A percentile compares a stretch with the other conserved stretches of the same genome.
These are phyloP conservation scores for Hipposideros larvatus DNA, from an alignment of 2,797 vertebrate species.

Conservation along the genomic window DNA sequence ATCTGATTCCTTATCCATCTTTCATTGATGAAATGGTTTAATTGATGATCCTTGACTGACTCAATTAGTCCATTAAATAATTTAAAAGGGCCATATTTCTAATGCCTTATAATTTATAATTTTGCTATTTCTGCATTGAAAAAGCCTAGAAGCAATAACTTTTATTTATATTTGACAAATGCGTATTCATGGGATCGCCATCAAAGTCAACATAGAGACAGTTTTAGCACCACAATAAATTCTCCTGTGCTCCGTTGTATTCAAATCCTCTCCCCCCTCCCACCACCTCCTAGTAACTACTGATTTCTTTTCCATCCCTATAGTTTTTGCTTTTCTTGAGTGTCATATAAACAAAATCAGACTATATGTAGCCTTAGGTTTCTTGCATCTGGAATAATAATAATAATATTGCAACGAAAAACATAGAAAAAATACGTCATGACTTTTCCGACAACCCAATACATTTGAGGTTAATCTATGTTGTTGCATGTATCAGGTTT, in stretches of 20 bases:
- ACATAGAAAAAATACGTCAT: too few relatives aligned
- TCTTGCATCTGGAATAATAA: not conserved
- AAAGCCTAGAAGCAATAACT: not conserved
- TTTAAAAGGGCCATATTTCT: not conserved
- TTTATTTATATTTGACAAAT: not conserved
- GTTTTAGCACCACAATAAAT: not conserved
- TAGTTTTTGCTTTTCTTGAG: not conserved
- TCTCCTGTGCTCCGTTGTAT: not conserved
- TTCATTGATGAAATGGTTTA: not conserved
- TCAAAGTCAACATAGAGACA: not conserved
- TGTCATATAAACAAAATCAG: not conserved
- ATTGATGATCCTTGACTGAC: not conserved
- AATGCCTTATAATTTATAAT: not conserved
- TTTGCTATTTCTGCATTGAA: not conserved
- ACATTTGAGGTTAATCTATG: not conserved
- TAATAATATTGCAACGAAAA: too few relatives aligned
- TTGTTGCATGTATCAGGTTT: too few relatives aligned
- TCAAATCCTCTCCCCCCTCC: not conserved
- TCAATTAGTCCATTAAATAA: not conserved
- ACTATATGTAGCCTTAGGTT: not conserved
- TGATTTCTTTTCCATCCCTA: not conserved
- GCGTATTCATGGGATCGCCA: not conserved
- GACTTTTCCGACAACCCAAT: not conserved
- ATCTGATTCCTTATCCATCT: not conserved
- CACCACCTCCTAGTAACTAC: not conserved